These are phyloP conservation scores for Branchinecta lynchi DNA, from an alignment of 1,140 invertebrate genomes.

Conservation along the genomic window DNA sequence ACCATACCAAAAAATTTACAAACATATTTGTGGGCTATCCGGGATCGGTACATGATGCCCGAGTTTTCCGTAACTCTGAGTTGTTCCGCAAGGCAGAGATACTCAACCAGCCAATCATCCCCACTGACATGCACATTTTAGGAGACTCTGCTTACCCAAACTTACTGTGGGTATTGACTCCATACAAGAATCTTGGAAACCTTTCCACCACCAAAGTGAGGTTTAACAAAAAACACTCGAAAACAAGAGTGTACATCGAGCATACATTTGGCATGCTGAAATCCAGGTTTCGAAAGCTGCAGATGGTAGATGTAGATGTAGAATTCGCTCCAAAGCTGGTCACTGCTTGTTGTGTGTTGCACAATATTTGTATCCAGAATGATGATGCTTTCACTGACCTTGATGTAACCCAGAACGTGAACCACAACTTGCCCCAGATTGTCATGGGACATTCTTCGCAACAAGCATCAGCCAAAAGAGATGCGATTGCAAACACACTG, in stretches of 20 bases:
- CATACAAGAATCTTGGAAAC: conserved; percentile 9
- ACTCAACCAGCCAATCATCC: not conserved
- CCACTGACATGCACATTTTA: conserved; percentile 2
- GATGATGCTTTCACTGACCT: not conserved
- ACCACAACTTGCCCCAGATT: too few relatives aligned
- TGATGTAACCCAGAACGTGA: not conserved
- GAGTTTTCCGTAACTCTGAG: not conserved
- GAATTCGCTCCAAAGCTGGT: not conserved
- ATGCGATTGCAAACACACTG: too few relatives aligned
- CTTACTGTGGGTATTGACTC: not conserved
- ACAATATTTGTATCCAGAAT: not conserved
- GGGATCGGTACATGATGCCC: not conserved
- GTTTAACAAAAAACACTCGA: conserved; percentile 4
- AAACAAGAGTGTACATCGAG: not conserved
- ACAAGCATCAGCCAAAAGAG: too few relatives aligned
- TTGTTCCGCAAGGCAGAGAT: not conserved
- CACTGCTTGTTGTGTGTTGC: conserved; percentile 6
- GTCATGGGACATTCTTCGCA: too few relatives aligned
- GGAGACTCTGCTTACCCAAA: not conserved
- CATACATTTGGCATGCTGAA: conserved; percentile 9
- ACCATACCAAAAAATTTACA: not conserved
- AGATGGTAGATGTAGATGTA: conserved; percentile 11
- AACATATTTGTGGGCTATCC: not conserved
- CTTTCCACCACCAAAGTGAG: not conserved
- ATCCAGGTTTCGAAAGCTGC: not conserved